Evolutionary conservation across 2,888 invertebrate species (phyloP), one percentile per base, ranked within the genome.

Genomic region (Caenorhabditis sp.): DNA sequence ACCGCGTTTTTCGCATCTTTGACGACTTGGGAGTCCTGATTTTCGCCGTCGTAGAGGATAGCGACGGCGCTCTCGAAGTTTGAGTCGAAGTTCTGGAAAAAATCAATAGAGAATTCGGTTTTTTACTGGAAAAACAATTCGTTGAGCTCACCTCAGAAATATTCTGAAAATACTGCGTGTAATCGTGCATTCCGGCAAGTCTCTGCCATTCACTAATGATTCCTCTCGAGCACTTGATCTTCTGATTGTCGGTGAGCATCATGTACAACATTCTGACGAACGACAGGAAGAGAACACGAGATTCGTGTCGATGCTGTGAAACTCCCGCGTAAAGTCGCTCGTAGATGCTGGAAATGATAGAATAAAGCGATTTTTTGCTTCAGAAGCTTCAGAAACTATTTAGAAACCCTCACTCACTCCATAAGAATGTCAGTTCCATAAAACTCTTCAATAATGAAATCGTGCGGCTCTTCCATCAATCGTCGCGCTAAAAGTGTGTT

Each of bases 211-310:
- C 22, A 1, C 9, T 1, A 13, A 61, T 9, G 6, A 61, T 9
- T 40, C 11, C n/a, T 11, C 4, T 6, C 8, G 20, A n/a, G 28
- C 37, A 61, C 26, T n/a, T 13, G 6, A 8, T 1, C 32, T 56
- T 56, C 18, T 56, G 55, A 1, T 11, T 8, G 1, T 56, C 55
- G 2, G 15, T 4, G 9, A 56, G 18, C 32, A 26, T 56, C 32
- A 32, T 28, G 32, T n/a, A 56, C 15, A 56, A 15, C 28, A n/a
- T 32, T n/a, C 32, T 56, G 28, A 56, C 15, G 26, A 56, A 56
- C 8, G 32, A 15, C 28, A 56, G 28, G 32, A 32, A 56, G n/a
- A n/a, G n/a, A n/a, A n/a, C n/a, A n/a, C n/a, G n/a, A n/a, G n/a
- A n/a, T n/a, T n/a, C n/a, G n/a, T n/a, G n/a, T n/a, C n/a, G n/a